Evolutionary conservation across 2,888 invertebrate species (phyloP).

Genomic region (Rotaria macrura): DNA sequence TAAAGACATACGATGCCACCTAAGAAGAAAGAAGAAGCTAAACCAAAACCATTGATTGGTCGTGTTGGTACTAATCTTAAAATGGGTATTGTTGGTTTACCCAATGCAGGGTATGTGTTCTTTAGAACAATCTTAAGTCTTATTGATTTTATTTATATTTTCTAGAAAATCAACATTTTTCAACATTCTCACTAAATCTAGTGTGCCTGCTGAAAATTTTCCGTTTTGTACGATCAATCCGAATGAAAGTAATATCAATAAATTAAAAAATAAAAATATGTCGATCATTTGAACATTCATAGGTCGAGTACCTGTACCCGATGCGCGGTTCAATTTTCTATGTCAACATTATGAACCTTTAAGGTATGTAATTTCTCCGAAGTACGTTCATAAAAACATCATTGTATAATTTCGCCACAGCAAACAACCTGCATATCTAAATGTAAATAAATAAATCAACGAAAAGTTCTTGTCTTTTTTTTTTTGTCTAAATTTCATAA

Average conservation of each 20-base stretch:
- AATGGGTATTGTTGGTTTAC: constrained; percentile 77
- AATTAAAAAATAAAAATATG: no score
- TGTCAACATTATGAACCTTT: constrained; percentile 83
- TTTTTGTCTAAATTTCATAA: not conserved
- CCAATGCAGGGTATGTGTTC: constrained; percentile 56
- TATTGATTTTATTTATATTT: not conserved
- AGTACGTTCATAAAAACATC: not conserved
- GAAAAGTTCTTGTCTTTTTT: no score
- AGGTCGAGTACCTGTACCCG: constrained; percentile 92
- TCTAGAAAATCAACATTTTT: constrained; percentile 60
- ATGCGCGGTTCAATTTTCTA: constrained; percentile 79
- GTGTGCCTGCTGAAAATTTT: constrained; percentile 93
- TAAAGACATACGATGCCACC: constrained; percentile 22
- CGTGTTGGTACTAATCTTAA: constrained; percentile 87
- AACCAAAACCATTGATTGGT: constrained; percentile 70
- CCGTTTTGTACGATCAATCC: constrained; percentile 99
- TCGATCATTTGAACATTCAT: not conserved
- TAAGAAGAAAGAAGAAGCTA: constrained; percentile 55
- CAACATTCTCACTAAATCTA: constrained; percentile 93
- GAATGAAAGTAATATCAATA: constrained; percentile 61
- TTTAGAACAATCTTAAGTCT: not conserved
- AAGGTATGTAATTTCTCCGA: constrained; percentile 44
- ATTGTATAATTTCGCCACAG: constrained; percentile 53
- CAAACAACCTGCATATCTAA: constrained; percentile 92
- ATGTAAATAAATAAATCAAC: constrained; percentile 53